Evolutionary conservation across 1,140 invertebrate species (phyloP), one percentile per base, ranked within the genome.

Genomic region (Drosophila willistoni): DNA sequence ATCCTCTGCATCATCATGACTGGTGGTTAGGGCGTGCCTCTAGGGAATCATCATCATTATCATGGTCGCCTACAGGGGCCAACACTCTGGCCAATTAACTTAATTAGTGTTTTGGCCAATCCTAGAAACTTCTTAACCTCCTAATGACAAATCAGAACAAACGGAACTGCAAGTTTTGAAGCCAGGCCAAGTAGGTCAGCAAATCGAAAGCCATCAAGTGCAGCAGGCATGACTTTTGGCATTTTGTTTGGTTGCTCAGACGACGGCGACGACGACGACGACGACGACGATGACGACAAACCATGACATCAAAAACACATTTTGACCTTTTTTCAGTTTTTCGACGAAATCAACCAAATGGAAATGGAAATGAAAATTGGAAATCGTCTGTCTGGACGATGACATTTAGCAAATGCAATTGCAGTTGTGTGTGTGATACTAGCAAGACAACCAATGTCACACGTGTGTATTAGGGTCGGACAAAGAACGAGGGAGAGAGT

Each of bases 191-290:
- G 42, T 77, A 71, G 71, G 77, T 77, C 74, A 76, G 39, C 41
- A 34, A 72, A 68, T 54, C 57, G 73, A 22, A 72, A 56, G 59
- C 61, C 62, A 73, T 47, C 70, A 70, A 77, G 74, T 77, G 74
- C 70, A 79, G 47, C 34, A 63, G 67, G 64, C 74, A 79, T 79
- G 77, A 79, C 77, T 69, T 70, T 79, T 79, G 71, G 67, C 74
- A 79, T 79, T 79, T 77, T 73, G 74, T 77, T 73, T 60, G 63
- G 65, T 72, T 79, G 66, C 77, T 77, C 64, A 69, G 73, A 68
- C 71, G 33, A 73, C 73, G 14, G 68, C 42, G 2, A 44, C 14
- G 63, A 67, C 69, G 14, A 67, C 69, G 14, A 71, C 72, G 25
- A 29, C 51, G 19, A 22, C 19, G 55, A 42, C 72, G 14, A 47